phyloP scores from a whole-genome alignment of 2,113 vertebrate species.

The Poeciliopsis turrubarensis region DNA sequence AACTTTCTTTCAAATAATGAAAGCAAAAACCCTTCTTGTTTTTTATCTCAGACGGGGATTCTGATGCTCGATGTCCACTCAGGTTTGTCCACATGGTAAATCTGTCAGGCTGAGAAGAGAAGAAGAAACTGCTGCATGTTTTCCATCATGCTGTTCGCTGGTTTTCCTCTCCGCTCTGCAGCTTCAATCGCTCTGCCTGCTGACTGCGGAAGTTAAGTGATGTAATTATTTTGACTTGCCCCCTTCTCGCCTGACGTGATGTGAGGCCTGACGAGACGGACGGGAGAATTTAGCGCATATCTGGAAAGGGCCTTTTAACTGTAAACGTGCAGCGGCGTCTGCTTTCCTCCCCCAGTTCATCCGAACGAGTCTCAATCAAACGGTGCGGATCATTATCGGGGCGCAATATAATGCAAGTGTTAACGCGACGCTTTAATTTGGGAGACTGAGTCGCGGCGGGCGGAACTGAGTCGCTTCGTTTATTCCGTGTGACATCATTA shows the following conservation, averaged over 20 bases:
- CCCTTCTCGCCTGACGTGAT: constrained; percentile 40
- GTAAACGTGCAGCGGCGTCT: background rate
- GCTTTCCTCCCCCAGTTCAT: background rate
- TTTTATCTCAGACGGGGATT: background rate
- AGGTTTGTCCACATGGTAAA: no score
- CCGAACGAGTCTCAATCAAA: background rate
- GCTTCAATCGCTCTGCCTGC: constrained; percentile 51
- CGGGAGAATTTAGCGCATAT: constrained; percentile 15
- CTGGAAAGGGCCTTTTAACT: constrained; percentile 8
- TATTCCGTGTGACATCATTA: constrained; percentile 27
- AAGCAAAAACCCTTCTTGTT: background rate
- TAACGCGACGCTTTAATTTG: constrained; percentile 33
- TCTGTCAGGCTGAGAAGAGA: constrained; percentile 9
- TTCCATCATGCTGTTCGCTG: constrained; percentile 14
- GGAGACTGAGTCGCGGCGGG: constrained; percentile 48
- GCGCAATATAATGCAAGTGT: constrained; percentile 21
- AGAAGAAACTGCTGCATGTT: constrained; percentile 12
- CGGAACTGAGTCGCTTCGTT: constrained; percentile 20
- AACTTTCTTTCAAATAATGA: background rate
- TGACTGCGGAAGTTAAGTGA: constrained; percentile 59
- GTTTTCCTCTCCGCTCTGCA: constrained; percentile 51
- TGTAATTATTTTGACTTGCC: constrained; percentile 65
- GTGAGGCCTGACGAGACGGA: constrained; percentile 47
- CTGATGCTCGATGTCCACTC: background rate
- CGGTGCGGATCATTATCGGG: constrained; percentile 18